Conservation (phyloP, 2,113 vertebrate species). For the Xiphophorus couchianus region DNA sequence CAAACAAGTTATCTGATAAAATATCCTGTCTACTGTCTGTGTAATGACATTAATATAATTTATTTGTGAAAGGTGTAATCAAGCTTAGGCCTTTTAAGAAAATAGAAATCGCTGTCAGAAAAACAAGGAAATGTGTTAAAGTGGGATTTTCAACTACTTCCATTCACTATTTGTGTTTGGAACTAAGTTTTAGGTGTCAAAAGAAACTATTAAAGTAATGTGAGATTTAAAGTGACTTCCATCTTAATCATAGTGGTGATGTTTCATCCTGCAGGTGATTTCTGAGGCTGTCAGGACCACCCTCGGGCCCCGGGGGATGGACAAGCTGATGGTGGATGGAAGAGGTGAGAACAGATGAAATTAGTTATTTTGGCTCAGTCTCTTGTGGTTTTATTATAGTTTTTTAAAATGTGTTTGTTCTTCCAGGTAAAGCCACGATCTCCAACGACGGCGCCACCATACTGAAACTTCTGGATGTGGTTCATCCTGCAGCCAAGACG, state of each 20-base stretch:
- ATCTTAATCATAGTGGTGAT: not conserved
- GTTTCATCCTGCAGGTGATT: slow-evolving; percentile 87
- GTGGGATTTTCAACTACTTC: not conserved
- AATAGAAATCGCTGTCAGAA: not conserved
- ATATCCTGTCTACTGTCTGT: too few species aligned
- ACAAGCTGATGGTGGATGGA: slow-evolving; percentile 95
- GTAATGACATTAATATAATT: too few species aligned
- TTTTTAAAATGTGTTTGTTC: slow-evolving; percentile 11
- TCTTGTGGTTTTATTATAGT: not conserved
- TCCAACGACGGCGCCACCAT: slow-evolving; percentile 98
- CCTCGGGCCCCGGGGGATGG: slow-evolving; percentile 96
- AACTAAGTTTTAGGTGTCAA: too few species aligned
- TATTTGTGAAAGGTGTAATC: not conserved
- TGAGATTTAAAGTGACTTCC: not conserved
- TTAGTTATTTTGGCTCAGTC: not conserved
- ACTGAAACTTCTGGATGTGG: slow-evolving; percentile 94
- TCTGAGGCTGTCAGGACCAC: slow-evolving; percentile 95
- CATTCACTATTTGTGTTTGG: not conserved
- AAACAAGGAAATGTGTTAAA: too few species aligned
- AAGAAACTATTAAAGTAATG: too few species aligned
- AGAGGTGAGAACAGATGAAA: slow-evolving; percentile 80
- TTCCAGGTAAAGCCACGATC: slow-evolving; percentile 94
- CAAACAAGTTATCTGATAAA: too few species aligned
- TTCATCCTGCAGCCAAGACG: slow-evolving; percentile 96
- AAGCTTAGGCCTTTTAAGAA: not conserved